Conservation (phyloP, 2,888 invertebrate genomes). For the Mythimna pallens region DNA sequence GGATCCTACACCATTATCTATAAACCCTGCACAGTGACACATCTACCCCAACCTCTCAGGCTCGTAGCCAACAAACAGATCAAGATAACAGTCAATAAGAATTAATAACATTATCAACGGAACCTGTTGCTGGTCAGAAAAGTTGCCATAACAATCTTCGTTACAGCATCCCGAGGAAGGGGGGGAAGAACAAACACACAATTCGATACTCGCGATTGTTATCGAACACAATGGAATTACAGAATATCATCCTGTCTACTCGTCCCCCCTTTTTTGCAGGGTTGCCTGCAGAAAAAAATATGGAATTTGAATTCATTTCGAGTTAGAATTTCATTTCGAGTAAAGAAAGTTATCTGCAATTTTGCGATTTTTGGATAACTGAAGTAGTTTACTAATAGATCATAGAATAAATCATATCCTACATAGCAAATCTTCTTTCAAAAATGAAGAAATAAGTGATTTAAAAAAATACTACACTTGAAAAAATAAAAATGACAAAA, state of each 20-base stretch:
- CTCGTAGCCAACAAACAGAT: slow-evolving; percentile 38
- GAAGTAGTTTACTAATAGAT: too few relatives aligned
- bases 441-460: too few relatives aligned
- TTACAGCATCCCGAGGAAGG: slow-evolving; percentile 70
- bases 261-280: slow-evolving; percentile 52
- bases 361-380: too few relatives aligned
- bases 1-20: neutral
- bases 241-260: slow-evolving; percentile 78
- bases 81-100: slow-evolving; percentile 54
- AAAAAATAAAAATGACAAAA: too few relatives aligned
- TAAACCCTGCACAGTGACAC: slow-evolving; percentile 2
- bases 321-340: too few relatives aligned
- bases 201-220: slow-evolving; percentile 84
- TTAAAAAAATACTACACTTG: too few relatives aligned
- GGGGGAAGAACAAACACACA: slow-evolving; percentile 78
- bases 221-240: slow-evolving; percentile 89
- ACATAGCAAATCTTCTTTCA: too few relatives aligned
- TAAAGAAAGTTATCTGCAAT: too few relatives aligned
- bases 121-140: slow-evolving; percentile 78
- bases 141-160: slow-evolving; percentile 76
- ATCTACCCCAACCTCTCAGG: slow-evolving; percentile 2
- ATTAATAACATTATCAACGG: slow-evolving; percentile 60
- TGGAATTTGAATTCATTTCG: neutral
- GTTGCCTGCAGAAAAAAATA: slow-evolving; percentile 32
- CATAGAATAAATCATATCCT: too few relatives aligned